Percentiles rank a stretch among this genome's conserved stretches.
Conservation (phyloP, 1,140 invertebrate species). For the Apis florea region DNA sequence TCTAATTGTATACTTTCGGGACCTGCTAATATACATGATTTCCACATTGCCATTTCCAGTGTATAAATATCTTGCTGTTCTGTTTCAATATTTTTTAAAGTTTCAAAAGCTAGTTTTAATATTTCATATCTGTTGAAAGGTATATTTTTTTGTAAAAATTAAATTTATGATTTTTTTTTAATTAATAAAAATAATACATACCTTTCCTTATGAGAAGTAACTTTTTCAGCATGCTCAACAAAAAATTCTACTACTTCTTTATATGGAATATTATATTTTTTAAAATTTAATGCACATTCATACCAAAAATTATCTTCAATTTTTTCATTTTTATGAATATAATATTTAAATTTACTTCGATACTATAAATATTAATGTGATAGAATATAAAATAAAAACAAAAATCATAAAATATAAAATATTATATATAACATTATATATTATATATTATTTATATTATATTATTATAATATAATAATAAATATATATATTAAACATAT, state of each 20-base stretch:
- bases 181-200: slow-evolving; percentile 28
- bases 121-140: slow-evolving; percentile 70
- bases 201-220: slow-evolving; percentile 73
- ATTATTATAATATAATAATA: too few species aligned
- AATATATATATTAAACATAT: too few species aligned
- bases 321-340: slow-evolving; percentile 68
- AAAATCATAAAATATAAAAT: too few species aligned
- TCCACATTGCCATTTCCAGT: slow-evolving; percentile 77
- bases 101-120: slow-evolving; percentile 71
- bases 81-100: slow-evolving; percentile 66
- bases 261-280: slow-evolving; percentile 80
- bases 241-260: slow-evolving; percentile 82
- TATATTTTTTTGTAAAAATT: slow-evolving; percentile 12
- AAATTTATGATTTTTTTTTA: neutral
- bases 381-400: neutral
- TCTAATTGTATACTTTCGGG: slow-evolving; percentile 70
- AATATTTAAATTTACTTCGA: slow-evolving; percentile 70
- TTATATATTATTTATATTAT: too few species aligned
- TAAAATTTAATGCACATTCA: slow-evolving; percentile 82
- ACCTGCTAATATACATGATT: slow-evolving; percentile 74
- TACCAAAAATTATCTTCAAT: slow-evolving; percentile 80
- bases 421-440: too few species aligned
- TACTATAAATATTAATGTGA: slow-evolving; percentile 60
- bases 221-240: slow-evolving; percentile 78
- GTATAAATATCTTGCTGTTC: slow-evolving; percentile 70